Base-by-base conservation (phyloP, 2,797 vertebrate genomes). In the Florisuga fusca region DNA sequence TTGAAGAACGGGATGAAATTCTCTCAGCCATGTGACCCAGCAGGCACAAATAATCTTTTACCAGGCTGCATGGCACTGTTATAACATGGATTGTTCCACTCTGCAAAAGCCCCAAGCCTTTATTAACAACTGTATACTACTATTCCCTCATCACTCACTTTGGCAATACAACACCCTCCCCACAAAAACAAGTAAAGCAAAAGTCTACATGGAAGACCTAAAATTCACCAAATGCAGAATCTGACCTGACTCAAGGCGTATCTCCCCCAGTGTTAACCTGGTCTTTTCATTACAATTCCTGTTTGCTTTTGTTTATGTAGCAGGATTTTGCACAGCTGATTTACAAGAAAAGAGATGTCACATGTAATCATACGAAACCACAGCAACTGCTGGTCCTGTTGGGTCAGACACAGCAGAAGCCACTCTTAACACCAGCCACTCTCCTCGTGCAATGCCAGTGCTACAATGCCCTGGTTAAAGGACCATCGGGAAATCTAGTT, bases 121-220 rank as follows among this genome's bases (percentile, higher is more conserved):
- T 69, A 55, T 93, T 92, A 89, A 96, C 85, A 89, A 80, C 51
- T 82, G 87, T 91, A 74, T 85, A 89, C 86, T 90, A 95, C 91
- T 95, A 94, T 17, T 79, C 67, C 61, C n/a, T 93, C 90, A 83
- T 81, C 92, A 92, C 55, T 95, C 89, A 91, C 73, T 95, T 91
- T 94, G 94, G 96, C 96, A 96, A 94, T 89, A 92, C 73, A 95
- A 94, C 50, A 96, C 68, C 93, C 93, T 95, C 93, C 90, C 94
- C 89, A 93, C 74, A 92, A 95, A 95, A 94, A 93, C 87, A 94
- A 94, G 68, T 68, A 91, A 96, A 94, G 91, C 86, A 96, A 95
- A 86, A 96, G 95, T 90, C 96, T 96, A 95, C 88, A 94, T 90
- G 96, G 96, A 96, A 97, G 96, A 96, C 94, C 93, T 96, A 95